Percentiles rank a stretch among this genome's conserved stretches.
phyloP scores from a whole-genome alignment of 2,797 vertebrate genomes.

The Ataeniobius toweri region DNA sequence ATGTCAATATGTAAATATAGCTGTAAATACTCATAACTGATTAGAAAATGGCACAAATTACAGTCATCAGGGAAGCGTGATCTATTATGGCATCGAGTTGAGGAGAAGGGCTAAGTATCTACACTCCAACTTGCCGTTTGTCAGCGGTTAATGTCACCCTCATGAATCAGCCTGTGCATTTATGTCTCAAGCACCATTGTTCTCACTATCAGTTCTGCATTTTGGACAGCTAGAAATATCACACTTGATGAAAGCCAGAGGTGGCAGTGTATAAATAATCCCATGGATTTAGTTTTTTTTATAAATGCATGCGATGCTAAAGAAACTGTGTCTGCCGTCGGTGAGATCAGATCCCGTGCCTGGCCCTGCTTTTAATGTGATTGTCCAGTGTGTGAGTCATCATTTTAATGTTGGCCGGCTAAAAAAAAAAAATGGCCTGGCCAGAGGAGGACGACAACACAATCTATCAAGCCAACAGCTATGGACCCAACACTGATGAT shows the following conservation, averaged over 20 bases:
- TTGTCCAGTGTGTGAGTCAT: slow-evolving; percentile 63
- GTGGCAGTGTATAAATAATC: slow-evolving; percentile 28
- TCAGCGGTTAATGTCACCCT: slow-evolving; percentile 45
- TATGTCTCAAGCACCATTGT: slow-evolving; percentile 40
- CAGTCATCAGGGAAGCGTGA: slow-evolving; percentile 11
- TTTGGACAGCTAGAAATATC: slow-evolving; percentile 36
- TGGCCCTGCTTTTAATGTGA: slow-evolving; percentile 54
- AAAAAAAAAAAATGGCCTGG: slow-evolving; percentile 52
- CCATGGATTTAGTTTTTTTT: slow-evolving; percentile 28
- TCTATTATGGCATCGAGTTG: neutral
- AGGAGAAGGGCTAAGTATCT: slow-evolving; percentile 17
- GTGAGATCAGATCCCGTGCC: slow-evolving; percentile 20
- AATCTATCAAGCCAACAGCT: slow-evolving; percentile 45
- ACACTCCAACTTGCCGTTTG: slow-evolving; percentile 18
- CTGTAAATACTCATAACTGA: slow-evolving; percentile 16
- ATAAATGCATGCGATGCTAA: slow-evolving; percentile 24
- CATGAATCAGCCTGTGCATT: slow-evolving; percentile 45
- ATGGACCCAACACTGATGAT: slow-evolving; percentile 23
- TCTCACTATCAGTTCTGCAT: slow-evolving; percentile 32
- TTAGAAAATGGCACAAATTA: slow-evolving; percentile 14
- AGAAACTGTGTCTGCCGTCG: slow-evolving; percentile 41
- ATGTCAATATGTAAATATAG: slow-evolving; percentile 33
- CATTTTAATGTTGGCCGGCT: slow-evolving; percentile 43
- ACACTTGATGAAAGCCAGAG: slow-evolving; percentile 28
- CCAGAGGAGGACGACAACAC: slow-evolving; percentile 29